A percentile compares a stretch with the other conserved stretches of the same genome.
These are phyloP conservation scores for Odontocolon sp. DNA, from an alignment of 2,888 invertebrate species.

Conservation along the genomic window DNA sequence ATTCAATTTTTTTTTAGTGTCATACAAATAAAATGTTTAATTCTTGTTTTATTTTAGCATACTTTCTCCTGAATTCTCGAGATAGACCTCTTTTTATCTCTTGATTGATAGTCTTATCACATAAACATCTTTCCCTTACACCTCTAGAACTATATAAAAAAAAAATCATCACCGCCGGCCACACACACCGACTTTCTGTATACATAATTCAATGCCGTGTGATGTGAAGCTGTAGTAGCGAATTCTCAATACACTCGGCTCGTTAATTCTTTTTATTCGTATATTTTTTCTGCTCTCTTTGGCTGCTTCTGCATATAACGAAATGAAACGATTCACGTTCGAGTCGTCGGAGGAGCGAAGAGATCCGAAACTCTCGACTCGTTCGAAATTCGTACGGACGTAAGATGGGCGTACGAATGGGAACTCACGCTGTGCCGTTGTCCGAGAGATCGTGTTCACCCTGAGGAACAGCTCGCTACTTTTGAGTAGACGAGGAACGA, in stretches of 20 bases:
- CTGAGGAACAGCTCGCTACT: background rate
- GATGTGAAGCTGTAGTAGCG: background rate
- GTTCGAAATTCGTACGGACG: conserved; percentile 66
- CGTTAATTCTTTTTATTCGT: conserved; percentile 18
- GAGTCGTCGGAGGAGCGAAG: background rate
- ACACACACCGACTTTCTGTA: conserved; percentile 32
- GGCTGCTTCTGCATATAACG: conserved; percentile 26
- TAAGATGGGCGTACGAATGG: conserved; percentile 55
- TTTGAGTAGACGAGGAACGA: background rate
- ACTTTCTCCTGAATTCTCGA: no score
- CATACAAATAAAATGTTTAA: no score
- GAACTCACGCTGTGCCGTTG: conserved; percentile 67
- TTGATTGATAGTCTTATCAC: background rate
- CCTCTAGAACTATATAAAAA: conserved; percentile 12
- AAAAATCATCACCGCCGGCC: conserved; percentile 21
- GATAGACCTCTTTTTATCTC: no score
- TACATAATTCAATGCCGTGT: conserved; percentile 27
- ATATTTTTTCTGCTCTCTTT: background rate
- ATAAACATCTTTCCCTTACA: background rate
- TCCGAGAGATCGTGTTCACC: conserved; percentile 48
- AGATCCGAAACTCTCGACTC: conserved; percentile 21
- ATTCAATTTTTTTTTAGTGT: no score
- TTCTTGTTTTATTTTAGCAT: no score
- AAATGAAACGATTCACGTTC: conserved; percentile 14
- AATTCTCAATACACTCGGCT: background rate